Evolutionary conservation across 1,140 invertebrate species (phyloP).

Genomic region (Venturia canescens): DNA sequence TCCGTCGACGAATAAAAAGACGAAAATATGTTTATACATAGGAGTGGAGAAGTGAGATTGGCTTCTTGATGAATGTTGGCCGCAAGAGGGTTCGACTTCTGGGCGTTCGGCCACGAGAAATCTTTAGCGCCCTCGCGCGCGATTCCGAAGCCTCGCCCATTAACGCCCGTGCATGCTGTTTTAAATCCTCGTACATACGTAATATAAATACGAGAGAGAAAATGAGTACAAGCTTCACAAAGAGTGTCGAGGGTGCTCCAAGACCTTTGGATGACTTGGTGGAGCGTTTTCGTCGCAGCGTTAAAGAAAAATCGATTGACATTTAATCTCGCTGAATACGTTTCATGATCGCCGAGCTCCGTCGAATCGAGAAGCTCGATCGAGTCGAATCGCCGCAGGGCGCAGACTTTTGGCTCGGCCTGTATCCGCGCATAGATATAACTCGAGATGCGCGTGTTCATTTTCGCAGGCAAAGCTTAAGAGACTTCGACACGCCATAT

Average conservation of each 20-base stretch:
- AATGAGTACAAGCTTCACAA: neutral
- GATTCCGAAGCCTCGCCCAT: slow-evolving; percentile 17
- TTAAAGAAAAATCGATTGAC: too few relatives aligned
- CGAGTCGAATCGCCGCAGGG: too few relatives aligned
- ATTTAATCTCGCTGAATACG: too few relatives aligned
- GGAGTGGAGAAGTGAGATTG: slow-evolving; percentile 16
- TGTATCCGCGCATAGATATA: neutral
- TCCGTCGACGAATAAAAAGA: too few relatives aligned
- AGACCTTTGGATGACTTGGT: too few relatives aligned
- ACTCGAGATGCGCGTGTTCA: slow-evolving; percentile 12
- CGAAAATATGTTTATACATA: neutral
- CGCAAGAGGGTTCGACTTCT: slow-evolving; percentile 27
- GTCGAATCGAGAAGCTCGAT: too few relatives aligned
- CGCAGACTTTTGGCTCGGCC: too few relatives aligned
- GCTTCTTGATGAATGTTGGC: slow-evolving; percentile 32
- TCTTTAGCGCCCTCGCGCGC: slow-evolving; percentile 27
- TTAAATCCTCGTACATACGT: neutral
- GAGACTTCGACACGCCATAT: neutral
- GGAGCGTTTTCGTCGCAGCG: too few relatives aligned
- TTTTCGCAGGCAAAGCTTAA: neutral
- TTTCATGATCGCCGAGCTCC: too few relatives aligned
- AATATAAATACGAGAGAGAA: neutral
- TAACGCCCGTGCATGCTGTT: slow-evolving; percentile 8
- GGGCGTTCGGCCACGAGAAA: slow-evolving; percentile 20
- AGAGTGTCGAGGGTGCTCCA: too few relatives aligned